phyloP scores from a whole-genome alignment of 1,140 invertebrate genomes.

The Leucophenga varia region DNA sequence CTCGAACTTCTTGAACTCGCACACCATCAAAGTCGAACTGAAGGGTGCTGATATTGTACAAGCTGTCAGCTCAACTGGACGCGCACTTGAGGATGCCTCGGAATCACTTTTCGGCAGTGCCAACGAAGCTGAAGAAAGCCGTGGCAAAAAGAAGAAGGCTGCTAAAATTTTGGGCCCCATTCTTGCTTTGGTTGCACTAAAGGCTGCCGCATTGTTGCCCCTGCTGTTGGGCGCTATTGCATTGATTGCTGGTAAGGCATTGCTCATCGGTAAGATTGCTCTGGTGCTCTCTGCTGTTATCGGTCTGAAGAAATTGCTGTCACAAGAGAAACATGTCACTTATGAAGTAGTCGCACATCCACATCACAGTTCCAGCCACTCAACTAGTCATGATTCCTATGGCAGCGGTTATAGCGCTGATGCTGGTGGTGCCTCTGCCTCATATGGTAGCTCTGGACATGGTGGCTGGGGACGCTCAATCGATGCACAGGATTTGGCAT shows the following conservation, averaged over 20 bases:
- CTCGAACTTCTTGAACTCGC: conserved; percentile 73
- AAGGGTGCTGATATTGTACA: conserved; percentile 81
- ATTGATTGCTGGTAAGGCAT: conserved; percentile 79
- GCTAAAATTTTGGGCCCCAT: conserved; percentile 76
- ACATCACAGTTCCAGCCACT: conserved; percentile 69
- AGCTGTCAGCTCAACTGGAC: conserved; percentile 73
- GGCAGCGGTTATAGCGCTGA: conserved; percentile 64
- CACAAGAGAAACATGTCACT: conserved; percentile 77
- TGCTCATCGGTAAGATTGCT: conserved; percentile 80
- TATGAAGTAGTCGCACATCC: conserved; percentile 82
- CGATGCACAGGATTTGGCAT: conserved; percentile 73
- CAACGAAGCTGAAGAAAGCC: conserved; percentile 63
- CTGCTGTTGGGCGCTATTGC: conserved; percentile 77
- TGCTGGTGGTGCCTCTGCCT: conserved; percentile 60
- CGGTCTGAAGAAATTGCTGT: conserved; percentile 76
- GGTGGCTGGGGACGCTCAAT: conserved; percentile 72
- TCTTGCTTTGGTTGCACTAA: conserved; percentile 72
- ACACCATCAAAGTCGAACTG: conserved; percentile 79
- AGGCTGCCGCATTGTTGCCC: conserved; percentile 75
- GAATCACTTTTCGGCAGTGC: conserved; percentile 63
- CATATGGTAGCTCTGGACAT: conserved; percentile 60
- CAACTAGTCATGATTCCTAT: conserved; percentile 65
- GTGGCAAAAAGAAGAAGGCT: conserved; percentile 80
- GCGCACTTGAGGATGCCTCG: conserved; percentile 72
- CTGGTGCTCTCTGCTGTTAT: conserved; percentile 79